phyloP scores from a whole-genome alignment of 2,797 vertebrate genomes.

The Rachycentron canadum region DNA sequence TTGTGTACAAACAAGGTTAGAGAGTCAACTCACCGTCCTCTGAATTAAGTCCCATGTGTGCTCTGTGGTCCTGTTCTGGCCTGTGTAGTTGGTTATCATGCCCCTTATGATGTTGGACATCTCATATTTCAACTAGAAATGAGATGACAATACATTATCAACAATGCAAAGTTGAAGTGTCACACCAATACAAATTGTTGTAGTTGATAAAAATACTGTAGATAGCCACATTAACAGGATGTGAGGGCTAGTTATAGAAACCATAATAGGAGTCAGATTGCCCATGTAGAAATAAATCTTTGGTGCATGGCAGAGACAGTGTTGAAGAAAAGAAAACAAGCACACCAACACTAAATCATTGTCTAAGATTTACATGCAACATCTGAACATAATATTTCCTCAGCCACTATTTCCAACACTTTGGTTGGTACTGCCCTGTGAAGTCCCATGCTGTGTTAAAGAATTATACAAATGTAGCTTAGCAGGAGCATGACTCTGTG shows the following conservation, averaged over 20 bases:
- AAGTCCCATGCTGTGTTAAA: constrained; percentile 26
- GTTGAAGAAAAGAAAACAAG: constrained; percentile 16
- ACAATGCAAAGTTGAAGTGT: not conserved
- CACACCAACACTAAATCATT: not conserved
- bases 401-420: not conserved
- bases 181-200: not conserved
- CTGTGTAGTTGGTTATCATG: constrained; percentile 87
- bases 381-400: constrained; percentile 33
- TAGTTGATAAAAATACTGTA: not conserved
- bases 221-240: not conserved
- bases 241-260: not conserved
- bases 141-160: constrained; percentile 10
- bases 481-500: constrained; percentile 35
- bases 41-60: constrained; percentile 95
- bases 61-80: constrained; percentile 82
- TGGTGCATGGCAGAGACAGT: not conserved
- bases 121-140: constrained; percentile 88
- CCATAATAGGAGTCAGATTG: not conserved
- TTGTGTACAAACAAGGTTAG: not conserved
- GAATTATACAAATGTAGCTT: constrained; percentile 35
- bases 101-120: constrained; percentile 83
- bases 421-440: constrained; percentile 25
- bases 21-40: constrained; percentile 83
- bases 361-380: constrained; percentile 1
- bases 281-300: not conserved